Evolutionary conservation across 2,797 vertebrate genomes (phyloP).

Genomic region (Benthosema pterotum): DNA sequence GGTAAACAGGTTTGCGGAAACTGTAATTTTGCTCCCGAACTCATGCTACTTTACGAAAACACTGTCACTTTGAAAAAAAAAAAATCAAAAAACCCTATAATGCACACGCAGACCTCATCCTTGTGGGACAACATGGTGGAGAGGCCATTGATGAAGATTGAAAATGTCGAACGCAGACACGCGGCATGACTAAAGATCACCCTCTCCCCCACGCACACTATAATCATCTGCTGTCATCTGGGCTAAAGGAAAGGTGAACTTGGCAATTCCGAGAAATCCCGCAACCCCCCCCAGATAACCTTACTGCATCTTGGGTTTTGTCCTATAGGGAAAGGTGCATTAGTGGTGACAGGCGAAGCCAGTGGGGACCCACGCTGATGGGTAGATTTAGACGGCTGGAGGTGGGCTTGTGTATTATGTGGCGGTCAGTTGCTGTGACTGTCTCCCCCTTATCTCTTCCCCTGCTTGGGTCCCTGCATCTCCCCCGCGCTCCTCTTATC

Average conservation of each 20-base stretch:
- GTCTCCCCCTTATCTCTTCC: slow-evolving; percentile 80
- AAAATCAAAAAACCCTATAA: too few species aligned
- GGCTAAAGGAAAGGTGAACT: slow-evolving; percentile 83
- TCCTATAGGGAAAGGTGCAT: slow-evolving; percentile 80
- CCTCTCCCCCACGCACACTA: slow-evolving; percentile 31
- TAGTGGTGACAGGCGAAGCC: slow-evolving; percentile 81
- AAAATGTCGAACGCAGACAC: slow-evolving; percentile 51
- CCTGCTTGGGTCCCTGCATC: slow-evolving; percentile 63
- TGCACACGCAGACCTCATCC: too few species aligned
- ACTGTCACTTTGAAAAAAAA: neutral
- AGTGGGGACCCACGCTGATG: slow-evolving; percentile 71
- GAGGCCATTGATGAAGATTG: slow-evolving; percentile 40
- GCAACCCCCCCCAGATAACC: slow-evolving; percentile 76
- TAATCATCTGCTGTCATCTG: slow-evolving; percentile 82
- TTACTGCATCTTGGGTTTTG: slow-evolving; percentile 75
- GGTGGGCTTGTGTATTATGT: slow-evolving; percentile 80
- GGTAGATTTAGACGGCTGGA: slow-evolving; percentile 72
- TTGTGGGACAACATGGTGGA: slow-evolving; percentile 20
- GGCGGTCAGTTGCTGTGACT: slow-evolving; percentile 78
- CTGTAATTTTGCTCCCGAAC: neutral
- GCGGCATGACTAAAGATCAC: slow-evolving; percentile 68
- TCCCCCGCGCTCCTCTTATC: slow-evolving; percentile 67
- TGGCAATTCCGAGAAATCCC: slow-evolving; percentile 81
- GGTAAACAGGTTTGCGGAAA: slow-evolving; percentile 17
- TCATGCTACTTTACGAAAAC: neutral